Conservation (phyloP, 2,113 vertebrate species). For the Orcinus orca region DNA sequence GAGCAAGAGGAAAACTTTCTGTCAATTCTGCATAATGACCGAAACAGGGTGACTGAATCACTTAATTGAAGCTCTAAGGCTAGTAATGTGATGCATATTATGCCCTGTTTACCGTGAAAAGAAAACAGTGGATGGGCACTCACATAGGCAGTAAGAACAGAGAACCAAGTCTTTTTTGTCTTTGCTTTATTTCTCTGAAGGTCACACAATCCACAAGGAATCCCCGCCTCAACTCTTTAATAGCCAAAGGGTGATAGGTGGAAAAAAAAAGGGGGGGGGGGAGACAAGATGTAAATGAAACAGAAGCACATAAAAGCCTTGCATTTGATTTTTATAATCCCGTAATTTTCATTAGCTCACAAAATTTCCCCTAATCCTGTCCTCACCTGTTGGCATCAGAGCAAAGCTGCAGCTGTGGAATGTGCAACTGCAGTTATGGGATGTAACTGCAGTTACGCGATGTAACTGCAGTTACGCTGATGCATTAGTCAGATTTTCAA, state of each 20-base stretch:
- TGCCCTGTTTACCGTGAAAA: constrained; percentile 1
- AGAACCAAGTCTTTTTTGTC: constrained; percentile 7
- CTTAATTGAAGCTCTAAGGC: constrained; percentile 58
- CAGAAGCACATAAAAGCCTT: background rate
- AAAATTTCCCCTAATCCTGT: background rate
- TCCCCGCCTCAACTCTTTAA: background rate
- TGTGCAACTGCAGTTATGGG: background rate
- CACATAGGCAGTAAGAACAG: background rate
- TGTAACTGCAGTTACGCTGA: background rate
- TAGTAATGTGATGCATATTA: constrained; percentile 37
- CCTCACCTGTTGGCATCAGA: background rate
- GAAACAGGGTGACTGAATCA: constrained; percentile 57
- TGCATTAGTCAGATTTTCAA: background rate
- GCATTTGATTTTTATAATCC: constrained; percentile 43
- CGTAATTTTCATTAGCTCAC: background rate
- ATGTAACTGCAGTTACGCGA: no score
- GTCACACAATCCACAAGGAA: constrained; percentile 31
- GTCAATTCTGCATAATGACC: constrained; percentile 63
- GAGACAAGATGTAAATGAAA: background rate
- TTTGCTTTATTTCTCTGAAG: constrained; percentile 40
- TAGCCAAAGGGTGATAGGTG: background rate
- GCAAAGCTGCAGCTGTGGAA: background rate
- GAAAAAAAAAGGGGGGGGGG: fast-evolving
- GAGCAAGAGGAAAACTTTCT: constrained; percentile 59
- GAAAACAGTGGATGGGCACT: constrained; percentile 27